Percentiles rank a stretch among this genome's conserved stretches.
Conservation (phyloP, 2,797 vertebrate genomes). For the Spizella passerina region DNA sequence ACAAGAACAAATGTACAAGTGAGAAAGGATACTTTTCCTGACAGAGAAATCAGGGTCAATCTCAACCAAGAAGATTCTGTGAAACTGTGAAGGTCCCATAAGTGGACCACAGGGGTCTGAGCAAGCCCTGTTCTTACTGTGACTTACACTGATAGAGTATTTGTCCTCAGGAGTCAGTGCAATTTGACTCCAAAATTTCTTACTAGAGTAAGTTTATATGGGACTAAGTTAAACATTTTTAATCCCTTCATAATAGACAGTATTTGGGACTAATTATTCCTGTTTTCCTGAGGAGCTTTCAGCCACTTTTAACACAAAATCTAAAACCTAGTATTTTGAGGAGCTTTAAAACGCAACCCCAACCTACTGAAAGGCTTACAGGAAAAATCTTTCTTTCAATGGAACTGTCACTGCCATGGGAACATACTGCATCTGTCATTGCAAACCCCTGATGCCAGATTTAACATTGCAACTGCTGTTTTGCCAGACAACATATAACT, state of each 20-base stretch:
- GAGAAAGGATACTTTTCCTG: neutral
- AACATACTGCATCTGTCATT: neutral
- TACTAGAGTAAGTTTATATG: neutral
- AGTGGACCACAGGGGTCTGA: neutral
- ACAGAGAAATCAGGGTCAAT: neutral
- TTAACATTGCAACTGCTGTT: neutral
- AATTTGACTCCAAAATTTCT: neutral
- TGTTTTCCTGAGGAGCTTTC: neutral
- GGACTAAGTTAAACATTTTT: neutral
- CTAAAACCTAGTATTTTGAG: neutral
- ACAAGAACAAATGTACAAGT: neutral
- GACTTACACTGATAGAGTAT: neutral
- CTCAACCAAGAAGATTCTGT: neutral
- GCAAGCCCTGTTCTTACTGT: neutral
- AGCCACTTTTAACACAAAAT: neutral
- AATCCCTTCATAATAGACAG: neutral
- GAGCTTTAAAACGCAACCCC: neutral
- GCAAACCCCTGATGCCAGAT: neutral
- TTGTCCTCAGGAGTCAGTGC: neutral
- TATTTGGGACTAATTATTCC: neutral
- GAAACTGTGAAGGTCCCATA: neutral
- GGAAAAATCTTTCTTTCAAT: neutral
- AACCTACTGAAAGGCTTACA: neutral
- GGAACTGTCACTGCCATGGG: neutral
- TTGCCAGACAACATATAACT: slow-evolving; percentile 42